Percentiles rank a stretch among this genome's conserved stretches.
Conservation (phyloP, 2,797 vertebrate genomes). For the Streptopelia turtur region DNA sequence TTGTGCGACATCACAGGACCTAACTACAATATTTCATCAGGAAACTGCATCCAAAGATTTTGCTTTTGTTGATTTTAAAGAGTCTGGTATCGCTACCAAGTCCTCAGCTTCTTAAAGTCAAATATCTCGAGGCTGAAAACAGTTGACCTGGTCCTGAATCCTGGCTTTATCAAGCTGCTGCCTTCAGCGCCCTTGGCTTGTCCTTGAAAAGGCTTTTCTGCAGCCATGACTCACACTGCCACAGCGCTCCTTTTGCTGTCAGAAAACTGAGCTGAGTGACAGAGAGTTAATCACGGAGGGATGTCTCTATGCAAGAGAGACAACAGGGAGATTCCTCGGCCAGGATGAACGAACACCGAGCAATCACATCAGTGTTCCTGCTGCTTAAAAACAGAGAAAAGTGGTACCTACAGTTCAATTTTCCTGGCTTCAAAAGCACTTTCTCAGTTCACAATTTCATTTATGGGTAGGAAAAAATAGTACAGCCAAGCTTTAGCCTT, state of each 20-base stretch:
- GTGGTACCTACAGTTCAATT: background rate
- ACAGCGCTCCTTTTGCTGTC: background rate
- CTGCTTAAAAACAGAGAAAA: background rate
- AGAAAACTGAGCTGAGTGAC: background rate
- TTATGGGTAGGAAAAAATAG: background rate
- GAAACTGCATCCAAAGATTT: background rate
- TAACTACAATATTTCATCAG: background rate
- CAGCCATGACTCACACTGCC: conserved; percentile 54
- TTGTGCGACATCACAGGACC: background rate
- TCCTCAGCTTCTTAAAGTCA: background rate
- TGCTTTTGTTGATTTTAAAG: background rate
- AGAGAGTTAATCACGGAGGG: background rate
- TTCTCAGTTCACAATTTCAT: background rate
- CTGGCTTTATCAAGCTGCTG: background rate
- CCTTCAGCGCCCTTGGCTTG: conserved; percentile 58
- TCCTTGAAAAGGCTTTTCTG: conserved; percentile 60
- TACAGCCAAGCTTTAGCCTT: background rate
- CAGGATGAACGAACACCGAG: background rate
- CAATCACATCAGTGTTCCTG: background rate
- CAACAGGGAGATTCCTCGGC: background rate
- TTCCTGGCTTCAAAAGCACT: background rate
- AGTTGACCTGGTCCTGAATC: background rate
- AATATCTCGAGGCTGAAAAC: background rate
- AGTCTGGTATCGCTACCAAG: background rate
- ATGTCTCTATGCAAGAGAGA: background rate